Base-by-base conservation (phyloP, 2,888 invertebrate species). In the Frankliniella intonsa region DNA sequence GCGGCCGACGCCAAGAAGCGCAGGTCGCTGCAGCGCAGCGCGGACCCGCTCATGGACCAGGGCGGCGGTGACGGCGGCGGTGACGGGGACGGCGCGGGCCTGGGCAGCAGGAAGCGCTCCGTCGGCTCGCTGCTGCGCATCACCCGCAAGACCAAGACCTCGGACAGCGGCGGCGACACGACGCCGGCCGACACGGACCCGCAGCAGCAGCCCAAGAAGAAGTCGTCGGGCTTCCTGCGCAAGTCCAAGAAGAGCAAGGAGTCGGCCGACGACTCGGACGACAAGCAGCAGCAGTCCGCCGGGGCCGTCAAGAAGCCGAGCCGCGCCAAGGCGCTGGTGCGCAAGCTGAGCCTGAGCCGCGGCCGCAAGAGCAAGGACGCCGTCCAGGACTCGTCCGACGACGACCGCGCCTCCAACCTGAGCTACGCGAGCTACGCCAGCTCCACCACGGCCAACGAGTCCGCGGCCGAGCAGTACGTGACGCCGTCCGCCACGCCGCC, bases 401-500 rank as follows among this genome's bases (percentile, higher is more conserved):
- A 76, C 25, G 69, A 76, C 69, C 22, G n/a, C 62, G 62, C 62
- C 19, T 62, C 62, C 62, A 62, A 62, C 62, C 62, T 62, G 62
- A 62, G 69, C 25, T 25, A 11, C 69, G 19, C 55, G 55, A 19
- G 17, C 55, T 14, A 55, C 55, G 69, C 69, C 69, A 76, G 69
- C 25, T 76, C 69, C 22, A 76, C 69, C 22, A 25, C 69, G 69
- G 69, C 69, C 25, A 25, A 12, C 25, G 69, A 76, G 69, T 76
- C 69, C 22, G 69, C 69, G 22, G 25, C 25, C 22, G 69, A 76
- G 69, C 22, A 25, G 25, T 76, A 76, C 69, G 69, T 12, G 25
- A 76, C 69, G 69, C 69, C 69, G 22, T 22, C 69, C 25, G 69
- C 69, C 69, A 76, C 69, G 69, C 69, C 69, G 69, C 69, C 69